phyloP scores from a whole-genome alignment of 2,113 vertebrate genomes.

The Psittacula cyanocephala region DNA sequence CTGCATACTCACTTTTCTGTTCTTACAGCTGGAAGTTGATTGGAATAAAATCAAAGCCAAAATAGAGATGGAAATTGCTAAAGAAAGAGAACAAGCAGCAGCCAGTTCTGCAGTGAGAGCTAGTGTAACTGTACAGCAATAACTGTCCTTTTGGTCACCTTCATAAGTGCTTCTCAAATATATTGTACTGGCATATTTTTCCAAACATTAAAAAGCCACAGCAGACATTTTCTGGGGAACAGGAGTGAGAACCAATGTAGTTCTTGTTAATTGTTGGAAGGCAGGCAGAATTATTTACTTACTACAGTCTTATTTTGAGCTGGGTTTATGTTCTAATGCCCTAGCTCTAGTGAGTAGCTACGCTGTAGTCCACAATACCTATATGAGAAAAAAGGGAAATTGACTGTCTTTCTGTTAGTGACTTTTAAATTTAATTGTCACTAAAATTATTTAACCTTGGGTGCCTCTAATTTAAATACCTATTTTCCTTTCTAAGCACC shows the following conservation, averaged over 20 bases:
- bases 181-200: neutral
- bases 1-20: neutral
- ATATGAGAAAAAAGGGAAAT: neutral
- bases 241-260: neutral
- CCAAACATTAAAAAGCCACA: neutral
- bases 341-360: neutral
- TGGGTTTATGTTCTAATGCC: neutral
- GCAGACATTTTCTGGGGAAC: neutral
- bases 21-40: conserved; percentile 89
- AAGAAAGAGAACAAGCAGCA: conserved; percentile 83
- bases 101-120: conserved; percentile 63
- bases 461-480: neutral
- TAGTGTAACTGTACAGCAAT: conserved; percentile 68
- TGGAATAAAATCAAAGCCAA: conserved; percentile 97
- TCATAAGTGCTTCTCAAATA: neutral
- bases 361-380: neutral
- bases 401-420: too few relatives aligned
- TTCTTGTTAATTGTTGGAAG: neutral
- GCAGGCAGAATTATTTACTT: neutral
- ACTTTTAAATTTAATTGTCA: neutral
- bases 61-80: conserved; percentile 91
- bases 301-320: neutral
- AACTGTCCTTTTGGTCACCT: neutral
- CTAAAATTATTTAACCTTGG: neutral
- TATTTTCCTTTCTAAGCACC: neutral